Evolutionary conservation across 1,140 invertebrate species (phyloP).

Genomic region (Colletes gigas): DNA sequence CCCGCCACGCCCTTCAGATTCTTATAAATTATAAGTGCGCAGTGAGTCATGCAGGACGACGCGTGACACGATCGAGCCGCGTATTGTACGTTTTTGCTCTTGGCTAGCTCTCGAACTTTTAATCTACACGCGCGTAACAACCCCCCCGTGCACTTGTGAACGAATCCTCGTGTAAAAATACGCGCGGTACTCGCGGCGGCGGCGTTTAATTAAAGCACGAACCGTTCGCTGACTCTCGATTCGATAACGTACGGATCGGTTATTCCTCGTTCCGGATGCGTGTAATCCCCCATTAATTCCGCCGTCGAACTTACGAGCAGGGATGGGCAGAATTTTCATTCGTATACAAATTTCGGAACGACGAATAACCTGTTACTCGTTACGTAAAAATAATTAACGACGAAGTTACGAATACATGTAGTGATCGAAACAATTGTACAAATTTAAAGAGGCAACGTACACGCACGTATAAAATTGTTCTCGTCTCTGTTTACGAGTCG

Average conservation of each 20-base stretch:
- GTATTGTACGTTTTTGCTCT: slow-evolving; percentile 14
- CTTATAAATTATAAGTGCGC: slow-evolving; percentile 66
- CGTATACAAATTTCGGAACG: too few relatives aligned
- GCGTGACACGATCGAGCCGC: slow-evolving; percentile 23
- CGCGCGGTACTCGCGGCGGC: neutral
- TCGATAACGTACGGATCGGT: neutral
- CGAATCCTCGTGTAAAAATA: slow-evolving; percentile 40
- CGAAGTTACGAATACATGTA: too few relatives aligned
- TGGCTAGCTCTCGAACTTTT: slow-evolving; percentile 35
- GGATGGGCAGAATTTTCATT: too few relatives aligned
- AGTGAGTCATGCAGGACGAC: slow-evolving; percentile 43
- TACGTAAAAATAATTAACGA: too few relatives aligned
- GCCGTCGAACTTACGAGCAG: too few relatives aligned
- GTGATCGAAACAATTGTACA: too few relatives aligned
- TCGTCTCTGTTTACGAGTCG: neutral
- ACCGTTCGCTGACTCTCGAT: neutral
- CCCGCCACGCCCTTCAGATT: slow-evolving; percentile 53
- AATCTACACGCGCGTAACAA: slow-evolving; percentile 28
- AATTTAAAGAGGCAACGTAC: too few relatives aligned
- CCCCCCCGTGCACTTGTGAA: slow-evolving; percentile 3
- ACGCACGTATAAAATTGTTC: neutral
- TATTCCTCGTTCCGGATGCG: neutral
- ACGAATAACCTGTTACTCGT: too few relatives aligned
- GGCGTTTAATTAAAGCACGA: slow-evolving; percentile 31
- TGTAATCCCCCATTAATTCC: neutral